Evolutionary conservation across 1,140 invertebrate species (phyloP), one percentile per base, ranked within the genome.

Genomic region (Eubasilissa regina): DNA sequence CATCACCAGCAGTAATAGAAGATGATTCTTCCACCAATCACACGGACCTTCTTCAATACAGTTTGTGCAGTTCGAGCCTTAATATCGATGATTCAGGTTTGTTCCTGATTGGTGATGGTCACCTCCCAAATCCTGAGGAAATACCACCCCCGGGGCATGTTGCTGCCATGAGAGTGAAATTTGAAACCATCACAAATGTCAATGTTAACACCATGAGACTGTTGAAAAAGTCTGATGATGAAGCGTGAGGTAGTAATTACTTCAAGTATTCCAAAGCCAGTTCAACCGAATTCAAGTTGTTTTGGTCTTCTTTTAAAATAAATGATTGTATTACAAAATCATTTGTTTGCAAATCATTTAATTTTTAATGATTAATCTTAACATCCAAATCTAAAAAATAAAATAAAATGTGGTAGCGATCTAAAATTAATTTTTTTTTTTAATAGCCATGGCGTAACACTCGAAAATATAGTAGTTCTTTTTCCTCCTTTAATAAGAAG

Each of bases 141-240:
- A 58, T 70, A 7, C 82, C 82, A 9, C 70, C 77, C 13, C 86
- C 89, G 0, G 89, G 89, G 9, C 89, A 89, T 83, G 89, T 89
- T 79, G 89, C 89, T 0, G 89, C 89, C 11, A 89, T 89, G 89
- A 78, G 88, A 15, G 88, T 89, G 56, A 83, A 86, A 11, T 89
- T 89, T 81, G 89, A 89, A 81, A 89, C 86, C 47, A 87, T 89
- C 85, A 89, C 88, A n/a, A 80, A 77, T 72, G 73, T 83, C 15
- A 82, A 78, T 62, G 45, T 77, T 13, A 80, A 70, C 73, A 79
- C 77, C 13, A 80, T 80, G 79, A 70, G 81, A 64, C 78, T 83
- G 45, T 64, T 78, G 53, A 83, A 79, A 51, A 83, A 79, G 56
- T 66, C 70, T 17, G 81, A 83, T 25, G 77, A 75, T 72, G 81